Percentiles rank a stretch among this genome's conserved stretches.
phyloP scores from a whole-genome alignment of 2,888 invertebrate genomes.

The Heliothis peltigera region DNA sequence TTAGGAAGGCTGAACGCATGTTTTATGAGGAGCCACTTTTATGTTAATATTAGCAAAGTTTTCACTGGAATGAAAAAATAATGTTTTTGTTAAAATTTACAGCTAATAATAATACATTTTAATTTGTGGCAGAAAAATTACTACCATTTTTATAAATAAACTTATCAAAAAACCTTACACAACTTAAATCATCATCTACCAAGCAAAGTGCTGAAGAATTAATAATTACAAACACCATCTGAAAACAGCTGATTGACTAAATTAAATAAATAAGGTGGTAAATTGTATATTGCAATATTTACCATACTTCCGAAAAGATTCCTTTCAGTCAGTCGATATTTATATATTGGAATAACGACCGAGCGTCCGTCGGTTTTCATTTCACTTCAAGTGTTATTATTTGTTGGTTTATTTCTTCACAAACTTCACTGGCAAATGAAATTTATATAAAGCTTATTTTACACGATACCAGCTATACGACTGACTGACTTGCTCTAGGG shows the following conservation, averaged over 20 bases:
- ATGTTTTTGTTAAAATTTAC: slow-evolving; percentile 9
- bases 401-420: slow-evolving; percentile 70
- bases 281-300: background rate
- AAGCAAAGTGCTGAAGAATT: too few relatives aligned
- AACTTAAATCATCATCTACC: too few relatives aligned
- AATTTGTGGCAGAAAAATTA: too few relatives aligned
- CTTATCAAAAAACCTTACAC: too few relatives aligned
- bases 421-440: slow-evolving; percentile 50
- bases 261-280: background rate
- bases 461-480: background rate
- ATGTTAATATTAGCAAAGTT: slow-evolving; percentile 32
- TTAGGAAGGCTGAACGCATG: slow-evolving; percentile 37
- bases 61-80: slow-evolving; percentile 14
- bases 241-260: too few relatives aligned
- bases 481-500: too few relatives aligned
- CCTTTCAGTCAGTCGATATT: slow-evolving; percentile 2
- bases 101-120: too few relatives aligned
- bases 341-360: slow-evolving; percentile 16
- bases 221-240: too few relatives aligned
- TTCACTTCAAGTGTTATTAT: slow-evolving; percentile 70
- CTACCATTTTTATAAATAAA: too few relatives aligned
- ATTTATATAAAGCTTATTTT: slow-evolving; percentile 48
- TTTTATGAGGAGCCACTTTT: slow-evolving; percentile 30
- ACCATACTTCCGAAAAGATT: background rate
- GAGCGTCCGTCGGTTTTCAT: slow-evolving; percentile 60